Conservation (phyloP, 2,888 invertebrate genomes). For the Andrena fulva region DNA sequence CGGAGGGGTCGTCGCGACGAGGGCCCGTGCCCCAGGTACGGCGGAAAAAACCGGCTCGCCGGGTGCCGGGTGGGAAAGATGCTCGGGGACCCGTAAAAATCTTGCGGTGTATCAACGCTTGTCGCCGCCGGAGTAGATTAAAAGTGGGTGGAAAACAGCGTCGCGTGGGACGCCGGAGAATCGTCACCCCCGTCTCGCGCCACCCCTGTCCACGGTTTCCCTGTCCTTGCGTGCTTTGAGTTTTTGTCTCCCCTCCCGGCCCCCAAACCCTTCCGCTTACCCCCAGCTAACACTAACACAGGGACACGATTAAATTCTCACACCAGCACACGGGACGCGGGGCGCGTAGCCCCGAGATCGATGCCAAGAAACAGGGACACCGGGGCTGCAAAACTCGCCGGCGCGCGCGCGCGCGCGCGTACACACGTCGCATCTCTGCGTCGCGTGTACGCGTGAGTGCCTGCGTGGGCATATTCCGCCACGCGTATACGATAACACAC, state of each 20-base stretch:
- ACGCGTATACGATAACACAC: neutral
- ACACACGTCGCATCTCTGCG: no score
- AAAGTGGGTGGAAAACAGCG: neutral
- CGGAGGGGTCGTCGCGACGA: neutral
- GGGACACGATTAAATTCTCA: conserved; percentile 37
- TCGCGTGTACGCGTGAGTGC: neutral
- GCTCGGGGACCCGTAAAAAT: neutral
- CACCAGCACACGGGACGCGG: conserved; percentile 26
- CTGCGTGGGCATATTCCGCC: neutral
- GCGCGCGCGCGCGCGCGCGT: neutral
- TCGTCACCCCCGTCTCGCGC: conserved; percentile 26
- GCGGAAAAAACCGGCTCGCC: no score
- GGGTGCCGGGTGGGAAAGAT: neutral
- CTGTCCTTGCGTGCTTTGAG: conserved; percentile 47
- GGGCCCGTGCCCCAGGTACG: neutral
- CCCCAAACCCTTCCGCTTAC: conserved; percentile 1
- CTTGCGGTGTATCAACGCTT: neutral
- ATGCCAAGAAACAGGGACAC: conserved; percentile 52
- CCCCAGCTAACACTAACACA: conserved; percentile 49
- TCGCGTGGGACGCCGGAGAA: conserved; percentile 24
- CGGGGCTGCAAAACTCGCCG: conserved; percentile 10
- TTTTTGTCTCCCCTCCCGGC: conserved; percentile 20
- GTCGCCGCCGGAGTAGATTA: neutral
- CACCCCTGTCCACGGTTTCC: conserved; percentile 10
- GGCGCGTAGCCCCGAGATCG: conserved; percentile 44